Base-by-base conservation (phyloP, 2,113 vertebrate genomes). In the Istiophorus platypterus region DNA sequence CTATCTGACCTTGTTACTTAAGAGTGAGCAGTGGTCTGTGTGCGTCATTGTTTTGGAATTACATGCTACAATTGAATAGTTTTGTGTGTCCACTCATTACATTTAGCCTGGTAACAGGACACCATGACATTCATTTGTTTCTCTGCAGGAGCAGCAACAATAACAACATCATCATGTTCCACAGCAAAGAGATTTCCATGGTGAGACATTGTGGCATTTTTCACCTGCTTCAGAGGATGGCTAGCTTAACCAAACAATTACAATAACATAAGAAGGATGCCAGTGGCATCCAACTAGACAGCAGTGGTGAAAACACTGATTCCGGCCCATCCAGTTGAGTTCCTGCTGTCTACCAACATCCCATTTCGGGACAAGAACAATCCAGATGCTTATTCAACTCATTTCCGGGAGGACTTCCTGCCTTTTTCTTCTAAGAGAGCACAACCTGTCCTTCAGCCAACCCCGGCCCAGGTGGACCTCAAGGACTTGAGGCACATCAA, bases 161-260 rank as follows among this genome's bases (percentile, higher is more conserved):
- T 76, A 67, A 69, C 84, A 72, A 63, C 80, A 73, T 88, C 74
- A 82, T 80, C 62, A 47, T 65, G 78, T 84, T 85, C 71, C 73
- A 73, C 75, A 61, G 67, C 31, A 76, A 66, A 61, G 61, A 66
- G 2, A 72, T 89, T 75, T 77, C 80, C 82, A 77, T 87, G 85
- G 80, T 13, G 78, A 84, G 26, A 56, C 74, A 81, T 34, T 69
- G 76, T 47, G 45, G 57, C 84, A 88, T 80, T 79, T 86, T 83
- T 79, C 77, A 67, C 29, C 31, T 66, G 61, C 75, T 49, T 34
- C 66, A 62, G 20, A 20, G 56, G 45, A 45, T 42, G 17, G 39
- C 24, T 45, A 1, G 27, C 65, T 61, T 31, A 64, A 3, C 56
- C 51, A 68, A 58, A 24, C 22, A 58, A 45, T 24, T 37, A 26